Percentiles rank a stretch among this genome's conserved stretches.
These are phyloP conservation scores for Takifugu ocellatus DNA, from an alignment of 2,797 vertebrate genomes.

Conservation along the genomic window DNA sequence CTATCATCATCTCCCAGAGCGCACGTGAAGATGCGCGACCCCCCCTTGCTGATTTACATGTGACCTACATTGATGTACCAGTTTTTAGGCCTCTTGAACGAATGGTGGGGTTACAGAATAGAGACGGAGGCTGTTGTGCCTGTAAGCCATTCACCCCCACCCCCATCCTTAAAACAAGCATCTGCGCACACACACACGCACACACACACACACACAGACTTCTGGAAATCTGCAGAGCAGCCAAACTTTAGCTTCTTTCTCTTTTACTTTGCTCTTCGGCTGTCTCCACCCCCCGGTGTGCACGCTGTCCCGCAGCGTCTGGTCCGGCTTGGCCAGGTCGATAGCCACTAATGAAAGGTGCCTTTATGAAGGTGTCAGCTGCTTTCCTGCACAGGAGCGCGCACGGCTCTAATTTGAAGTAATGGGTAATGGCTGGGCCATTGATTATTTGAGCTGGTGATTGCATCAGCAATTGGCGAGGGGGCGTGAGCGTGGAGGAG, in stretches of 20 bases:
- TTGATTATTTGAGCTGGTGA: slow-evolving; percentile 65
- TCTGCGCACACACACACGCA: slow-evolving; percentile 9
- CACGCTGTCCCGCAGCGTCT: slow-evolving; percentile 32
- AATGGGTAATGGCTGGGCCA: slow-evolving; percentile 61
- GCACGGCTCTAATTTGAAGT: slow-evolving; percentile 63
- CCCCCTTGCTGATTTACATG: slow-evolving; percentile 44
- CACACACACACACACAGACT: slow-evolving; percentile 16
- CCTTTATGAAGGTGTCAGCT: slow-evolving; percentile 73
- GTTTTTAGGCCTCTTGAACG: slow-evolving; percentile 11
- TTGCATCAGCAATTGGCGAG: slow-evolving; percentile 47
- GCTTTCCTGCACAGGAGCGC: slow-evolving; percentile 51
- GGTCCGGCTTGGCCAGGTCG: slow-evolving; percentile 50
- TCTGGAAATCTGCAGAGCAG: slow-evolving; percentile 18
- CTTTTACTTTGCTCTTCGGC: slow-evolving; percentile 10
- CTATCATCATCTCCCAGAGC: slow-evolving; percentile 26
- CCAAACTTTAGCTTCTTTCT: slow-evolving; percentile 45
- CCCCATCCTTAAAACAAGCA: slow-evolving; percentile 25
- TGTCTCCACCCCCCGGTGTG: slow-evolving; percentile 6
- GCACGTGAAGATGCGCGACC: slow-evolving; percentile 22
- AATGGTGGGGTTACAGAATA: slow-evolving; percentile 9
- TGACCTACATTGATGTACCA: slow-evolving; percentile 54
- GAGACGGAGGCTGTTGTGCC: slow-evolving; percentile 32
- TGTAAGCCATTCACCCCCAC: slow-evolving; percentile 21
- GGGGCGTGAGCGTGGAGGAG: slow-evolving; percentile 4
- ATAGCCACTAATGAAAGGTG: slow-evolving; percentile 68